Evolutionary conservation across 2,888 invertebrate genomes (phyloP).

Genomic region (Hemicrepidius hirtus): DNA sequence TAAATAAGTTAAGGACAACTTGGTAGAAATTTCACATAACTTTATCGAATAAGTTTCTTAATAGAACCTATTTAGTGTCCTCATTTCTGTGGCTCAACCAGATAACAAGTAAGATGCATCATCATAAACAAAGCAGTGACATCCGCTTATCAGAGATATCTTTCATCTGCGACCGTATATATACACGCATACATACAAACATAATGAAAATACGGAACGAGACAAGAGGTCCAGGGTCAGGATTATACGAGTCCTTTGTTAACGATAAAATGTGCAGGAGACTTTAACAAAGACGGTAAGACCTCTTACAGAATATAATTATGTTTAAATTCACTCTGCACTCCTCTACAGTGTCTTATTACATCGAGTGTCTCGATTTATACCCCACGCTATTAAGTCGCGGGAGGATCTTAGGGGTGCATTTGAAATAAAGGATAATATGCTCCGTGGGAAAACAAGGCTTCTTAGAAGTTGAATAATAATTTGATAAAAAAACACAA

Average conservation of each 20-base stretch:
- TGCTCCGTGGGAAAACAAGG: constrained; percentile 2
- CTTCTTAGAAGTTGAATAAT: constrained; percentile 5
- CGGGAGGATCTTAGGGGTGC: constrained; percentile 9
- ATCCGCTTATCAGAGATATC: constrained; percentile 23
- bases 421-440: constrained; percentile 14
- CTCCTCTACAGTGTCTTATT: constrained; percentile 18
- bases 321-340: constrained; percentile 31
- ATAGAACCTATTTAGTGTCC: constrained; percentile 14
- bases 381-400: constrained; percentile 13
- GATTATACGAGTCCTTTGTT: constrained; percentile 29
- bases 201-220: constrained; percentile 28
- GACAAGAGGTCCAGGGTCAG: constrained; percentile 19
- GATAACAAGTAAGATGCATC: constrained; percentile 31
- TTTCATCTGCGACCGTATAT: constrained; percentile 17
- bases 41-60: constrained; percentile 23
- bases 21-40: background rate
- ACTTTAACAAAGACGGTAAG: constrained; percentile 26
- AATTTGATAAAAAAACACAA: constrained; percentile 12
- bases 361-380: constrained; percentile 28
- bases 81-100: constrained; percentile 15
- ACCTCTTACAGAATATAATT: constrained; percentile 26
- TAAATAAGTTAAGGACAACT: background rate
- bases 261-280: constrained; percentile 25
- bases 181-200: constrained; percentile 18
- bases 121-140: constrained; percentile 33